phyloP scores from a whole-genome alignment of 2,888 invertebrate species.

The Metacarcinus magister region DNA sequence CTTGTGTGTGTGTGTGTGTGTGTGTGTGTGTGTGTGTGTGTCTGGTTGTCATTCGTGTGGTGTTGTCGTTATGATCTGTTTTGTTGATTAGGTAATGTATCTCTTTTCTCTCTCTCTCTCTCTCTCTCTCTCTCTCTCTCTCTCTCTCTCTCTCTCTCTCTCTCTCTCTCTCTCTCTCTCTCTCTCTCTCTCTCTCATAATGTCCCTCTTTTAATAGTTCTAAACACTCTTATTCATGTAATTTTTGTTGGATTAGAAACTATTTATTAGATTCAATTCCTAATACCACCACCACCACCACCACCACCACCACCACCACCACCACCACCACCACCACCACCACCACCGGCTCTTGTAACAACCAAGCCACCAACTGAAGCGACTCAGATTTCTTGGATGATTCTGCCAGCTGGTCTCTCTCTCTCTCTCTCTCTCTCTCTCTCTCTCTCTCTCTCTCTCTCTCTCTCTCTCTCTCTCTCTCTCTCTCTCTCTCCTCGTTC shows the following conservation, averaged over 20 bases:
- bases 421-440: background rate
- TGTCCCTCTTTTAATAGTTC: background rate
- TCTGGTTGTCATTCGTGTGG: background rate
- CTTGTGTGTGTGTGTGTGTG: background rate
- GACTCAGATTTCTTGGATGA: constrained; percentile 27
- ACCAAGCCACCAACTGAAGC: background rate
- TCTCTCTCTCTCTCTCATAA: background rate
- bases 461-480: background rate
- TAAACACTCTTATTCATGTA: background rate
- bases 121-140: constrained; percentile 8
- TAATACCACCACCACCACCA: background rate
- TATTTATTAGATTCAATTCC: too few relatives aligned
- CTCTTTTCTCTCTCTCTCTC: background rate
- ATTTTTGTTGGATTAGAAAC: background rate
- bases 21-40: background rate
- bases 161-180: background rate
- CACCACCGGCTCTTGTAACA: background rate
- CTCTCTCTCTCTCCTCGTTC: background rate
- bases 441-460: background rate
- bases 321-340: background rate
- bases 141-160: background rate
- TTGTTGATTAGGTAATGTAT: background rate
- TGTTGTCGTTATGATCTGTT: background rate
- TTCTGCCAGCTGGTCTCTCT: constrained; percentile 11
- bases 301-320: background rate